Percentiles rank a stretch among this genome's conserved stretches.
phyloP scores from a whole-genome alignment of 2,888 invertebrate species.

The Ceramica pisi region DNA sequence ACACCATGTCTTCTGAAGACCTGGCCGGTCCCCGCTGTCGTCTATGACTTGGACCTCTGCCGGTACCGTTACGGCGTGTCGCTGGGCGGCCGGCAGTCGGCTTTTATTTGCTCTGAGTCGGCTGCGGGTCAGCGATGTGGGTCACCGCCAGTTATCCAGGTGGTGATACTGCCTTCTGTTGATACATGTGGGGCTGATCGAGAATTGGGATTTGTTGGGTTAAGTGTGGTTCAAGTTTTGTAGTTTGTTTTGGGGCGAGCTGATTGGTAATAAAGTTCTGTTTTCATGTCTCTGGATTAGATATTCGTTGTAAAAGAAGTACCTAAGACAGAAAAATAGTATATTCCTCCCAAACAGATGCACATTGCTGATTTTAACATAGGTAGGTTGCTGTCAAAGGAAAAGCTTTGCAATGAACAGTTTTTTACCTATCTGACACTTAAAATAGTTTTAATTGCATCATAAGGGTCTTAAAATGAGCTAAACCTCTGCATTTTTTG shows the following conservation, averaged over 20 bases:
- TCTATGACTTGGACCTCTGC: slow-evolving; percentile 23
- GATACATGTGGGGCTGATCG: slow-evolving; percentile 2
- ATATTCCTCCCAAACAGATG: too few species aligned
- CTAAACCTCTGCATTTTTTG: too few species aligned
- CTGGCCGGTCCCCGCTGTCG: slow-evolving; percentile 1
- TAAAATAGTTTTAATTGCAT: too few species aligned
- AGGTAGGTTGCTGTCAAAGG: too few species aligned
- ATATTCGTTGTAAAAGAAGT: not conserved
- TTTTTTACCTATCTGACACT: too few species aligned
- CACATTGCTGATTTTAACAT: too few species aligned
- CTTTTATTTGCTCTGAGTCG: slow-evolving; percentile 72
- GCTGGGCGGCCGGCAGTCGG: slow-evolving; percentile 63
- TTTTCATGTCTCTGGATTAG: too few species aligned
- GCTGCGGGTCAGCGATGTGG: slow-evolving; percentile 66
- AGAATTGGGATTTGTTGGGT: not conserved
- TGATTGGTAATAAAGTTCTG: not conserved
- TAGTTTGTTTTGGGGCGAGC: not conserved
- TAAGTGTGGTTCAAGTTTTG: not conserved
- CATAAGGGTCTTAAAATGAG: too few species aligned
- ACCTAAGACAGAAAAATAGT: too few species aligned
- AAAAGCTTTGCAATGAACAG: too few species aligned
- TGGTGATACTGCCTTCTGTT: slow-evolving; percentile 37
- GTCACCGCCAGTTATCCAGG: slow-evolving; percentile 62
- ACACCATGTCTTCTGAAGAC: not conserved
- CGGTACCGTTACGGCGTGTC: slow-evolving; percentile 74